phyloP scores from a whole-genome alignment of 2,113 vertebrate genomes.

The Siphamia tubifer region DNA sequence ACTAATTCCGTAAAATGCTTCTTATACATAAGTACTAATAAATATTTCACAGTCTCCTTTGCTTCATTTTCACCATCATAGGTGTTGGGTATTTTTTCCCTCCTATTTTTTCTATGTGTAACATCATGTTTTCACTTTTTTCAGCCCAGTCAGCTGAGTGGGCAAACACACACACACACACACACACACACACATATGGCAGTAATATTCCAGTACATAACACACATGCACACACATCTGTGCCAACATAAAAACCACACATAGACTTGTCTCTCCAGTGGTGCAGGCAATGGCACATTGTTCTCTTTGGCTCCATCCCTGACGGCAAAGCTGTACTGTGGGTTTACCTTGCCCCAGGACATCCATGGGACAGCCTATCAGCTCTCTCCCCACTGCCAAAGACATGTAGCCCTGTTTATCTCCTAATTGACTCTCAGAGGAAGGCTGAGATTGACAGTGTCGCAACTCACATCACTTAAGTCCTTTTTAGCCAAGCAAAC shows the following conservation, averaged over 20 bases:
- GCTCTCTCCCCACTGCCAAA: constrained; percentile 72
- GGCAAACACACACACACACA: constrained; percentile 2
- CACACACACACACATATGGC: constrained; percentile 2
- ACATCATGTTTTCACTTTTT: constrained; percentile 23
- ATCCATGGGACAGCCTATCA: constrained; percentile 78
- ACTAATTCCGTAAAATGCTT: too few relatives aligned
- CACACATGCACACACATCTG: constrained; percentile 7
- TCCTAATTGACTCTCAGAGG: constrained; percentile 88
- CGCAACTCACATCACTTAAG: constrained; percentile 74
- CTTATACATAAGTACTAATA: constrained; percentile 20
- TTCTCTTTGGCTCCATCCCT: constrained; percentile 73
- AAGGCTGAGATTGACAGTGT: constrained; percentile 78
- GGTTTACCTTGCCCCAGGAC: constrained; percentile 84
- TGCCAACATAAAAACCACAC: constrained; percentile 36
- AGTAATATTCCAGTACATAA: not conserved
- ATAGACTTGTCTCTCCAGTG: constrained; percentile 41
- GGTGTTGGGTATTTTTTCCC: not conserved
- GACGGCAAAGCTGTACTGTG: constrained; percentile 69
- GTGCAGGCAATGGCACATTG: constrained; percentile 57
- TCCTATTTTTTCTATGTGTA: constrained; percentile 14
- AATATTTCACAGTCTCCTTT: constrained; percentile 23
- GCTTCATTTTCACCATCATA: not conserved
- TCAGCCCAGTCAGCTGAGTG: constrained; percentile 16
- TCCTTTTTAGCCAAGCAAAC: constrained; percentile 73
- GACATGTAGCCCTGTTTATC: constrained; percentile 82